phyloP scores from a whole-genome alignment of 2,888 invertebrate species.

The Drosophila parthenogenetica region DNA sequence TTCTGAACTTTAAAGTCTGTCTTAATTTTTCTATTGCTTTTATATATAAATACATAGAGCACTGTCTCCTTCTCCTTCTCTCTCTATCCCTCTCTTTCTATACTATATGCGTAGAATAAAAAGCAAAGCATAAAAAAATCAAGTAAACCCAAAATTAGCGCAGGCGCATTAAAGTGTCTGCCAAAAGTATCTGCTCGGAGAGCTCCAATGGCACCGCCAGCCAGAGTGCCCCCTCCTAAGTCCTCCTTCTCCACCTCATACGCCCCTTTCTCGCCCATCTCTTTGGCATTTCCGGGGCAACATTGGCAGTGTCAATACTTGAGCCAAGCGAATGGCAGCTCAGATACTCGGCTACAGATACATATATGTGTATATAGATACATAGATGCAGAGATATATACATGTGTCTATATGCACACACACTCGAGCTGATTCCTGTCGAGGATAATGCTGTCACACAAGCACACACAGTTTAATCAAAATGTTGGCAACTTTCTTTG shows the following conservation, averaged over 20 bases:
- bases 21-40: no score
- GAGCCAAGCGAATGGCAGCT: slow-evolving; percentile 77
- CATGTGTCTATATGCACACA: slow-evolving; percentile 37
- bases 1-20: no score
- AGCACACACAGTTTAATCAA: slow-evolving; percentile 49
- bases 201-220: slow-evolving; percentile 77
- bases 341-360: slow-evolving; percentile 48
- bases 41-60: slow-evolving; percentile 3
- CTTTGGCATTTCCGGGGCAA: slow-evolving; percentile 28
- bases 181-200: slow-evolving; percentile 31
- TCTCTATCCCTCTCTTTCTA: background rate
- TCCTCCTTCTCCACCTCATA: slow-evolving; percentile 4
- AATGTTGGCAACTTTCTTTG: slow-evolving; percentile 51
- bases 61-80: background rate
- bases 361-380: slow-evolving; percentile 24
- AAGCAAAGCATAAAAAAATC: slow-evolving; percentile 30
- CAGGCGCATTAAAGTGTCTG: slow-evolving; percentile 63
- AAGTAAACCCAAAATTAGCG: slow-evolving; percentile 70
- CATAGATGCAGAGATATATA: slow-evolving; percentile 23
- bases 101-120: slow-evolving; percentile 33
- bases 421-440: slow-evolving; percentile 34
- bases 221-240: slow-evolving; percentile 20
- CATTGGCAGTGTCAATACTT: slow-evolving; percentile 63
- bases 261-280: background rate
- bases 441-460: slow-evolving; percentile 62